phyloP scores from a whole-genome alignment of 1,140 invertebrate species.

The Phenacoccus solenopsis region DNA sequence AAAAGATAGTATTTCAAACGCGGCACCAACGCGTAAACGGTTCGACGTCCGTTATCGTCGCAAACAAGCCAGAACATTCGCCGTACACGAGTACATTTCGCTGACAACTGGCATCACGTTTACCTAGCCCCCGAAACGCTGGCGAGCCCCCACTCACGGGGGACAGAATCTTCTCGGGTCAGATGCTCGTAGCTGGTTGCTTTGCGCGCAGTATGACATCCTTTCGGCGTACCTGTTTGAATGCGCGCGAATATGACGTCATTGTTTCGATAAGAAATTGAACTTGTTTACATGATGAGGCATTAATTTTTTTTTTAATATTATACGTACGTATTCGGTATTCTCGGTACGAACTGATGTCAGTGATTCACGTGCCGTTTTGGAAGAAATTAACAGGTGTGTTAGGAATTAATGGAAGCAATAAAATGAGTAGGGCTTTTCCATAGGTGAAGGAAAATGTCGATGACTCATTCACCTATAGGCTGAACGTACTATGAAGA shows the following conservation, averaged over 20 bases:
- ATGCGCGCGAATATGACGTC: neutral
- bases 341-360: no score
- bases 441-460: no score
- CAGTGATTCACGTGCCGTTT: no score
- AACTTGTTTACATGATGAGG: no score
- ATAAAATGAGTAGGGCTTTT: no score
- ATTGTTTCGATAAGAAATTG: no score
- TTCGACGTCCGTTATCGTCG: slow-evolving; percentile 12
- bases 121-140: neutral
- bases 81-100: slow-evolving; percentile 10
- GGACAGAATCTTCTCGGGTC: neutral
- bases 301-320: no score
- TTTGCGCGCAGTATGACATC: neutral
- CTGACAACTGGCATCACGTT: slow-evolving; percentile 5
- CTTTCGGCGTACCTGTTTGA: neutral
- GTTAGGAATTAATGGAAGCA: no score
- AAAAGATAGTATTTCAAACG: neutral
- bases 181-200: neutral
- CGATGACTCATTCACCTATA: no score
- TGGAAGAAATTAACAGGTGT: no score
- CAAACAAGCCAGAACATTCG: slow-evolving; percentile 14
- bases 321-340: no score
- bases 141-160: neutral
- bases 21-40: slow-evolving; percentile 8
- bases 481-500: no score